A percentile compares a stretch with the other conserved stretches of the same genome.
phyloP scores from a whole-genome alignment of 37 sponge, comb jelly and placozoan species.

The Bolinopsis microptera region DNA sequence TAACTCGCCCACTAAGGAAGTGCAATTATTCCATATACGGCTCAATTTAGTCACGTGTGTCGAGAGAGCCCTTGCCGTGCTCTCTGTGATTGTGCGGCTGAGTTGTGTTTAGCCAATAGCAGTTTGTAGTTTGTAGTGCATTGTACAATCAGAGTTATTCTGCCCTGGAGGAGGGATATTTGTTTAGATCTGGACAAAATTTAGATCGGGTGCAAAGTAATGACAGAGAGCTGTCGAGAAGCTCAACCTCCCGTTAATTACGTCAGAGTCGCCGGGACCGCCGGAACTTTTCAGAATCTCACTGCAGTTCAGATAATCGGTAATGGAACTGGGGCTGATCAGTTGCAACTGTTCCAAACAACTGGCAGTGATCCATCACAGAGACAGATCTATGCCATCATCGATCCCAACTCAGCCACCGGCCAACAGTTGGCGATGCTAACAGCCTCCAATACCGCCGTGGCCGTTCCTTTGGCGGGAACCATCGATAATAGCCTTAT shows the following conservation, averaged over 20 bases:
- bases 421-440: conserved; percentile 64
- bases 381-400: conserved; percentile 62
- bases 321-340: conserved; percentile 38
- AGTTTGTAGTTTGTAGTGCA: conserved; percentile 66
- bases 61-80: conserved; percentile 56
- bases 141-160: conserved; percentile 67
- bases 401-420: conserved; percentile 61
- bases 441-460: conserved; percentile 51
- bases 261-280: conserved; percentile 52
- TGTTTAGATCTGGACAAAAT: conserved; percentile 63
- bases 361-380: conserved; percentile 61
- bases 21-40: conserved; percentile 59
- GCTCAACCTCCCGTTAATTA: conserved; percentile 53
- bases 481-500: conserved; percentile 44
- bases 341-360: conserved; percentile 56
- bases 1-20: background rate
- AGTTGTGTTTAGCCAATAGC: conserved; percentile 67
- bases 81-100: conserved; percentile 65
- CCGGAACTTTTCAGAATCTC: conserved; percentile 52
- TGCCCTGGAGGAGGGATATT: conserved; percentile 62
- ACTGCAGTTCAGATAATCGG: conserved; percentile 64
- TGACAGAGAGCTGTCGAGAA: conserved; percentile 66
- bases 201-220: conserved; percentile 60
- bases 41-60: conserved; percentile 51
- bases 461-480: conserved; percentile 60